phyloP scores from a whole-genome alignment of 2,113 vertebrate species.

The Emberiza fucata region DNA sequence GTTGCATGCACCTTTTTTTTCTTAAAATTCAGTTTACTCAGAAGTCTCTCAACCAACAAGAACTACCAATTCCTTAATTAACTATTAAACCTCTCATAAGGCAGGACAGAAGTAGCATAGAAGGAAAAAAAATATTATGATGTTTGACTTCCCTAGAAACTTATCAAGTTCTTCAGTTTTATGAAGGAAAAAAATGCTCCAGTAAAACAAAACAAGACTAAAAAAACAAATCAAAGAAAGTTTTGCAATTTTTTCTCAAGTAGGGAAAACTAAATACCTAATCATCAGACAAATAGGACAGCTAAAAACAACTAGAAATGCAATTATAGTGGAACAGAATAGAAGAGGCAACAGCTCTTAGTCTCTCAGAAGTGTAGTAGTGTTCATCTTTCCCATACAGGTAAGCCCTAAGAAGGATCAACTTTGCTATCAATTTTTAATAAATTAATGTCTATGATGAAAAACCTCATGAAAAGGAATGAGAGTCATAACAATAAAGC shows the following conservation, averaged over 20 bases:
- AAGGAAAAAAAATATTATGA: neutral
- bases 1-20: neutral
- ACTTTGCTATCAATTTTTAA: neutral
- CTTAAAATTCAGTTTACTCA: neutral
- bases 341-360: neutral
- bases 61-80: neutral
- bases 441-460: neutral
- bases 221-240: neutral
- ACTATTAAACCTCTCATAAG: neutral
- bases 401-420: neutral
- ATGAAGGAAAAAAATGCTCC: neutral
- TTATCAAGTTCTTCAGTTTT: neutral
- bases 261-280: neutral
- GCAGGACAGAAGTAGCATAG: neutral
- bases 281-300: neutral
- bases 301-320: neutral
- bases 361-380: neutral
- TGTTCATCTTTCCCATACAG: neutral
- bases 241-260: neutral
- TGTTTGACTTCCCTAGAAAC: neutral
- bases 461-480: neutral
- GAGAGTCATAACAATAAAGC: neutral
- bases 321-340: neutral
- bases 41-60: neutral
- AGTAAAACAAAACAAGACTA: neutral